A percentile compares a stretch with the other conserved stretches of the same genome.
Evolutionary conservation across 2,797 vertebrate species (phyloP).

Genomic region (Helostoma temminkii): DNA sequence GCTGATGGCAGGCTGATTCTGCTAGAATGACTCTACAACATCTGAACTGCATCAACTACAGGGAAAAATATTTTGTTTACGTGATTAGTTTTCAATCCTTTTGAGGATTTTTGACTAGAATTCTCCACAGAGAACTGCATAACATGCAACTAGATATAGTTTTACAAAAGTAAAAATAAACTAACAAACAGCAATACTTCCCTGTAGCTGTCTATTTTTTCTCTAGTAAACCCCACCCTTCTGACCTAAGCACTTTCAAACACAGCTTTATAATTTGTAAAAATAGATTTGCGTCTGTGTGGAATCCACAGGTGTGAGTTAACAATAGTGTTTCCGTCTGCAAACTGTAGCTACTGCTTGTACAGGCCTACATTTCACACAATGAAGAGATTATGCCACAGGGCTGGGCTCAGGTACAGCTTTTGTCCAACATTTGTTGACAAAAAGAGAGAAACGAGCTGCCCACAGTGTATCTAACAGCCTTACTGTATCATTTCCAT

Average conservation of each 20-base stretch:
- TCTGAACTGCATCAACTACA: background rate
- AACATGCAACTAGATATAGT: background rate
- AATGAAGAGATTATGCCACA: slow-evolving; percentile 67
- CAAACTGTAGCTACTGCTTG: slow-evolving; percentile 58
- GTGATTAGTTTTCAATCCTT: background rate
- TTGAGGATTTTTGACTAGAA: background rate
- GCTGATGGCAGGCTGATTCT: slow-evolving; percentile 34
- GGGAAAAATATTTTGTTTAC: background rate
- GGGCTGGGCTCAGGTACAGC: slow-evolving; percentile 72
- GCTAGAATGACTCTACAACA: slow-evolving; percentile 32
- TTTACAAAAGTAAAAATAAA: background rate
- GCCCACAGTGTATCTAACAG: slow-evolving; percentile 48
- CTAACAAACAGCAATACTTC: background rate
- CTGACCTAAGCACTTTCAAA: slow-evolving; percentile 10
- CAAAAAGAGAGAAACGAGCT: slow-evolving; percentile 60
- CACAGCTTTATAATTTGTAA: slow-evolving; percentile 23
- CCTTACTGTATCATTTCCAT: slow-evolving; percentile 48
- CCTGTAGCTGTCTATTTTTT: background rate
- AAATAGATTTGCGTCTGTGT: slow-evolving; percentile 39
- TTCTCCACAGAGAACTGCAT: background rate
- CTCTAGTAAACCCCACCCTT: slow-evolving; percentile 22
- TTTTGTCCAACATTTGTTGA: slow-evolving; percentile 67
- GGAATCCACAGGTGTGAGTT: slow-evolving; percentile 69
- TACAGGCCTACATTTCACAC: slow-evolving; percentile 62
- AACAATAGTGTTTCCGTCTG: slow-evolving; percentile 61